phyloP scores from a whole-genome alignment of 2,113 vertebrate species.

The Urocitellus parryii region DNA sequence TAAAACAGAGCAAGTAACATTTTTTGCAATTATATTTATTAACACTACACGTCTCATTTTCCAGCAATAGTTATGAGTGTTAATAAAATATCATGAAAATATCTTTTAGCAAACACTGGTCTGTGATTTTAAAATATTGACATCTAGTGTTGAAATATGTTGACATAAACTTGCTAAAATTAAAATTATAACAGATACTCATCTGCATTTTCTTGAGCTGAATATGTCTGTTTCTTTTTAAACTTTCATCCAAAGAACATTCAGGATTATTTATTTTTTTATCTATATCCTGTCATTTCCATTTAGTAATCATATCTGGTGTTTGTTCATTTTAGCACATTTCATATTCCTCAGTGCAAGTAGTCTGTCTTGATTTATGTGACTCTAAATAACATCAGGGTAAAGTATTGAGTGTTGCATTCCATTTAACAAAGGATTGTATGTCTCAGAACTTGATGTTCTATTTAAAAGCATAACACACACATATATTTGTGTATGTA shows the following conservation, averaged over 20 bases:
- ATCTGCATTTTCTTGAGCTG: constrained; percentile 76
- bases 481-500: background rate
- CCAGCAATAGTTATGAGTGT: constrained; percentile 61
- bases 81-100: constrained; percentile 72
- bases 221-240: constrained; percentile 69
- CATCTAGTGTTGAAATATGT: constrained; percentile 80
- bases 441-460: background rate
- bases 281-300: constrained; percentile 67
- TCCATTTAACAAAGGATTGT: background rate
- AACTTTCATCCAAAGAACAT: constrained; percentile 54
- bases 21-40: constrained; percentile 20
- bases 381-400: constrained; percentile 44
- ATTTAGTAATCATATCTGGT: constrained; percentile 70
- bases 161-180: constrained; percentile 79
- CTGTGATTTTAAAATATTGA: constrained; percentile 82
- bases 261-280: constrained; percentile 50
- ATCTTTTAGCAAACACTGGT: constrained; percentile 70
- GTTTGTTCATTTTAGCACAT: constrained; percentile 58
- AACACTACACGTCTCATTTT: constrained; percentile 52
- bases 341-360: constrained; percentile 72
- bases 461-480: background rate
- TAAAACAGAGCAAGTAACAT: background rate
- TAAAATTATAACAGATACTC: constrained; percentile 78
- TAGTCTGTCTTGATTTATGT: constrained; percentile 61
- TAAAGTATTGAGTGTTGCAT: background rate